Evolutionary conservation across 2,113 vertebrate species (phyloP).

Genomic region (Donacobius atricapilla): DNA sequence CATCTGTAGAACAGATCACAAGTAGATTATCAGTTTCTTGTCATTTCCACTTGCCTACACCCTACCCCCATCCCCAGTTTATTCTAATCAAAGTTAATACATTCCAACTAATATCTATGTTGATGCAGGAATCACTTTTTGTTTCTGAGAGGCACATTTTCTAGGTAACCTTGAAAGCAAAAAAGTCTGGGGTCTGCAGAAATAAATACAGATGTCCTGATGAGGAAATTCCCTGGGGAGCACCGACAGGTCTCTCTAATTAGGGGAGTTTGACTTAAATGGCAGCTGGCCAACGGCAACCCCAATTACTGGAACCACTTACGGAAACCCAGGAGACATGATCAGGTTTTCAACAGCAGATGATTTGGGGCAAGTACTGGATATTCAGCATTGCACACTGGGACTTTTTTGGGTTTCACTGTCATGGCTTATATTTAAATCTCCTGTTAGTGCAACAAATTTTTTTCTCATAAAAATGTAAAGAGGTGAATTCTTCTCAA

Average conservation of each 20-base stretch:
- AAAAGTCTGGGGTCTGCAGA: not conserved
- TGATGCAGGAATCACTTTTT: not conserved
- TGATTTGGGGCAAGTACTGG: not conserved
- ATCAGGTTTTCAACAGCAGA: not conserved
- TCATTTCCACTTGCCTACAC: not conserved
- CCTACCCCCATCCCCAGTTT: accelerated
- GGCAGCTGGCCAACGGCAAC: not conserved
- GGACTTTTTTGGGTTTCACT: not conserved
- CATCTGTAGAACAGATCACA: not conserved
- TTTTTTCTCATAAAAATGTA: not conserved
- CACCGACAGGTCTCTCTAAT: not conserved
- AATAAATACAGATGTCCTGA: not conserved
- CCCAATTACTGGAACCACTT: not conserved
- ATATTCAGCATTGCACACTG: not conserved
- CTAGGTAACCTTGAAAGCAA: not conserved
- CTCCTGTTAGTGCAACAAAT: not conserved
- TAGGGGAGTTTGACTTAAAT: not conserved
- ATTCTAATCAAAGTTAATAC: not conserved
- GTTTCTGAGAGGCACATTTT: not conserved
- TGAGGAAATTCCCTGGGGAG: not conserved
- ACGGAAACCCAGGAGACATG: not conserved
- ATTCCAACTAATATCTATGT: not conserved
- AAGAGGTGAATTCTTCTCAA: not conserved
- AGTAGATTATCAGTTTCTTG: not conserved
- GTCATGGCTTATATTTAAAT: not conserved